A percentile compares a stretch with the other conserved stretches of the same genome.
Evolutionary conservation across 2,113 vertebrate genomes (phyloP).

Genomic region (Equus przewalskii): DNA sequence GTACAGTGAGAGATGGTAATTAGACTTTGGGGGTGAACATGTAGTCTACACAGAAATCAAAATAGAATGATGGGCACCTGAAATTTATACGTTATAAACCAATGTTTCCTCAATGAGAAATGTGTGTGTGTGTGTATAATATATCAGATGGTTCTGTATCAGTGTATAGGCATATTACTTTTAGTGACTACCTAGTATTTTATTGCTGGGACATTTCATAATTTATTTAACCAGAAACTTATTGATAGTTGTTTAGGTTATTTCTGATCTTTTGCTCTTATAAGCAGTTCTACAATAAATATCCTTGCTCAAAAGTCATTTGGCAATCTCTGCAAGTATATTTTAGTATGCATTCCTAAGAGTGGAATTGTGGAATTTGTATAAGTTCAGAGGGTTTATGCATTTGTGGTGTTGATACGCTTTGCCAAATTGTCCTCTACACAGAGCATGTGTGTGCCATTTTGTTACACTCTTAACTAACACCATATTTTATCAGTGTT

Average conservation of each 20-base stretch:
- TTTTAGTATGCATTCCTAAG: not conserved
- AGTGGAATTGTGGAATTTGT: not conserved
- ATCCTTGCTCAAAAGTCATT: not conserved
- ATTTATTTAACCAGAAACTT: conserved; percentile 21
- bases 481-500: not conserved
- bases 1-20: too few species aligned
- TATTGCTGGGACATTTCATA: not conserved
- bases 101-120: too few species aligned
- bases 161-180: not conserved
- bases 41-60: too few species aligned
- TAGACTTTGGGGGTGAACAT: too few species aligned
- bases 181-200: not conserved
- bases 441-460: not conserved
- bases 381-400: not conserved
- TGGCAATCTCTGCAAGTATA: not conserved
- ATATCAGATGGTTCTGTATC: not conserved
- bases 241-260: not conserved
- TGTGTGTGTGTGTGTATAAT: too few species aligned
- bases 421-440: not conserved
- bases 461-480: not conserved
- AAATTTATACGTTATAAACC: too few species aligned
- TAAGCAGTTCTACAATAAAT: not conserved
- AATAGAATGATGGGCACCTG: too few species aligned
- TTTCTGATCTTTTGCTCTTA: not conserved
- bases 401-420: not conserved